These are phyloP conservation scores for Neoseiulus cucumeris DNA, from an alignment of 1,140 invertebrate genomes.

Conservation along the genomic window DNA sequence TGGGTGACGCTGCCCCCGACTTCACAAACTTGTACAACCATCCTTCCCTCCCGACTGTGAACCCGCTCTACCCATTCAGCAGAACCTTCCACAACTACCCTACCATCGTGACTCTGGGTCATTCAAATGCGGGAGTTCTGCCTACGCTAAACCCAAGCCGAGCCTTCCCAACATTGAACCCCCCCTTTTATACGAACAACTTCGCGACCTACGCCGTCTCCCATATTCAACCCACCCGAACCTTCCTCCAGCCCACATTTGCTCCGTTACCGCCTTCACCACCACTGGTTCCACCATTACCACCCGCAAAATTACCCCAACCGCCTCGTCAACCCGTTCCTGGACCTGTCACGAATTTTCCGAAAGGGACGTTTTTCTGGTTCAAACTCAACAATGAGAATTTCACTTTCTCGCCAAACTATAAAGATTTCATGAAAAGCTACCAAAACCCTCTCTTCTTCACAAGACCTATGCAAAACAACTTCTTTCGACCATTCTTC, in stretches of 20 bases:
- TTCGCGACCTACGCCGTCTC: not conserved
- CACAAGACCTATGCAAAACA: not conserved
- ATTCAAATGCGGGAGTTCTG: not conserved
- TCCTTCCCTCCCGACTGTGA: not conserved
- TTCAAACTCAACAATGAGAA: not conserved
- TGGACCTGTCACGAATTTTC: not conserved
- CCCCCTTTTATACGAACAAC: not conserved
- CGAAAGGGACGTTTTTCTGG: slow-evolving; percentile 3
- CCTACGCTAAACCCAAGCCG: not conserved
- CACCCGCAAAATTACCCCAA: not conserved
- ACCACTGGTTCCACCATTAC: not conserved
- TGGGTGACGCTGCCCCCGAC: not conserved
- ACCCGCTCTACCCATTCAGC: not conserved
- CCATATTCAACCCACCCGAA: not conserved
- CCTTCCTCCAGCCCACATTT: not conserved
- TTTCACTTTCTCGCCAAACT: not conserved
- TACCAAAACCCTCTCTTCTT: not conserved
- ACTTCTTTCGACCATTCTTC: not conserved
- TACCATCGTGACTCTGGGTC: not conserved
- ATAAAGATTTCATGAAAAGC: not conserved
- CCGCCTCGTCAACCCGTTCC: not conserved
- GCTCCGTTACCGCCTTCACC: not conserved
- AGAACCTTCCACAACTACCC: not conserved
- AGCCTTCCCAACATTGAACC: not conserved
- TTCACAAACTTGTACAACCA: not conserved